Base-by-base conservation (phyloP, 2,888 invertebrate genomes). In the Temnothorax ravouxi region DNA sequence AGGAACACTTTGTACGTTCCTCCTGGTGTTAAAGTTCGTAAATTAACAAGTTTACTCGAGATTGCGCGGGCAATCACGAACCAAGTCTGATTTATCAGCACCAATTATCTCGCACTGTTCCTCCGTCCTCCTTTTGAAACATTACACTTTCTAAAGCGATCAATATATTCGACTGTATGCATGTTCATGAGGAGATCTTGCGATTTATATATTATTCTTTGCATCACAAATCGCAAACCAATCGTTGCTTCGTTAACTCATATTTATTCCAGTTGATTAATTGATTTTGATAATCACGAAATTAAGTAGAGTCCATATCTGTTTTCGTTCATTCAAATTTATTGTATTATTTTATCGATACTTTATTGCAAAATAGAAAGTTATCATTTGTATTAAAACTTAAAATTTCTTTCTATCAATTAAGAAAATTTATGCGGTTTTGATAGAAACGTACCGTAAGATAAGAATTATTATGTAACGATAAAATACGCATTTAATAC, bases 251-350 rank as follows among this genome's bases (percentile, higher is more conserved):
- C 83, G 81, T 88, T 85, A 88, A 67, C 72, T 86, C 71, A 81
- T 85, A 86, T 86, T 89, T 89, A 86, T 89, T 79, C 82, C 34
- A 15, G 47, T 82, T 76, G 56, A 64, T 74, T 86, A 89, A 89
- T 89, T 84, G 89, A 88, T 88, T 56, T 83, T 77, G 21, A 38
- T 41, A 79, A 85, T 84, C 64, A 80, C 69, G 67, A 86, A 50
- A 21, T 85, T 71, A 64, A 80, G 84, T 66, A 83, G 79, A 85
- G 67, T 81, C 77, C 67, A 21, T 84, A 84, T 74, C 25, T 74
- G 56, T 54, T 77, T 11, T 75, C 6, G 9, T 50, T 61, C n/a
- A 29, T 44, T 29, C 29, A 44, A 74, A 29, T 59, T 61, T 47
- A n/a, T 47, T 44, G 25, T 15, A 25, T 66, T 25, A 6, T 41